Base-by-base conservation (phyloP, 2,888 invertebrate genomes). In the Microchrysa polita region DNA sequence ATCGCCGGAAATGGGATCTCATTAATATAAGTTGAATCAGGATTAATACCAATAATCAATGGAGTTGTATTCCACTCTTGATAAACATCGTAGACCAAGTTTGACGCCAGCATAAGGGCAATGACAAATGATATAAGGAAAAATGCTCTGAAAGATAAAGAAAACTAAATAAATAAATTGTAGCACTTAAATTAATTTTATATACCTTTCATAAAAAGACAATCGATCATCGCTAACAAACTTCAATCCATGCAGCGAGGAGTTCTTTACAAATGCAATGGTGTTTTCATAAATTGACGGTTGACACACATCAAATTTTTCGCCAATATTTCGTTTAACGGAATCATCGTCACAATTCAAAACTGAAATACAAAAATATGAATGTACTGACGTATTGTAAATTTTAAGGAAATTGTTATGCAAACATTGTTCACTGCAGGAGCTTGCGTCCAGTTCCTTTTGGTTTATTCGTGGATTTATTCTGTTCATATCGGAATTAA, bases 1-100 rank as follows among this genome's bases (percentile, higher is more conserved):
- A 95, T 86, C 0, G 94, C 92, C 0, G 95, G 95, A 82, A 95
- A 95, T 0, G 94, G 94, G 74, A 95, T 88, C 53, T 88, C 86
- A 18, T 87, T 87, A 2, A 93, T 86, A 0, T 88, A 86, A 75
- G 90, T 90, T 73, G 90, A 89, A 78, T 89, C 89, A 0, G 94
- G 91, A 79, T 92, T 93, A 75, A 94, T 90, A 23, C 83, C 92
- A 73, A 94, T 92, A 53, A 95, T 93, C 80, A 95, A 91, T 0
- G 94, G 94, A 12, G 90, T 88, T 2, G 87, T 86, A 5, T 88
- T 87, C 91, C 93, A 95, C 82, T 92, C 93, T 1, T 86, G 84
- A 80, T 92, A 93, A 0, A 94, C 63, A 78, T 90, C 91, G 53
- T 89, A 85, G 65, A 94, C 94, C 81, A 92, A 93, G 81, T 91